Base-by-base conservation (phyloP, 2,113 vertebrate species). In the Notarius quadriscutis region DNA sequence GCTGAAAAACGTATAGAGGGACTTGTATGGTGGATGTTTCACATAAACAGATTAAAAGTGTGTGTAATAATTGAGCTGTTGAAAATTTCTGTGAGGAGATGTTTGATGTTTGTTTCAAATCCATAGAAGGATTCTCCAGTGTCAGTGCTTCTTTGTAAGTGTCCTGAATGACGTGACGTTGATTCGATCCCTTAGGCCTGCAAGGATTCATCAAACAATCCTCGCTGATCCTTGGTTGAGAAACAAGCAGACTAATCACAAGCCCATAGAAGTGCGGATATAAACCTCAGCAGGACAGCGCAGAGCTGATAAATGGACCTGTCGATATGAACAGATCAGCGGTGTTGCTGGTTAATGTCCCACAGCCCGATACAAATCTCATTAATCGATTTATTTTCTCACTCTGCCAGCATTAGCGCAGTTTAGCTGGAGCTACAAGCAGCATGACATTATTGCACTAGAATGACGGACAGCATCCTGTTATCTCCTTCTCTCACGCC, bases 381-480 rank as follows among this genome's bases (percentile, higher is more conserved):
- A 63, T 62, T 10, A n/a, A 84, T 60, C 57, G 12, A 84, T 84
- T 34, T 18, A 11, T 75, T 84, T 27, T 25, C 30, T 77, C 30
- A 50, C 84, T 84, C 83, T 8, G 30, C 48, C 20, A 72, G 25
- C 81, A 83, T 83, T 57, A 84, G 65, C 9, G 2, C 8, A 7
- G 55, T 74, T 71, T n/a, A 74, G 30, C 20, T 58, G 27, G 9
- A 72, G 83, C 18, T 34, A 15, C 27, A 57, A 57, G 27, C 11
- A 15, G 25, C 27, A 57, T 4, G 30, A 50, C 53, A 20, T 74
- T 84, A 55, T 41, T 30, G 15, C 5, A 2, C 67, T 55, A 41
- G 12, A 58, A 20, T 74, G 53, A 84, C 74, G 15, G 71, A 62
- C 84, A 75, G 69, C 84, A 30, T 74, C 55, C 85, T 30, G 27